Percentiles rank a stretch among this genome's conserved stretches.
These are phyloP conservation scores for Drosophila emarginata DNA, from an alignment of 2,888 invertebrate genomes.

Conservation along the genomic window DNA sequence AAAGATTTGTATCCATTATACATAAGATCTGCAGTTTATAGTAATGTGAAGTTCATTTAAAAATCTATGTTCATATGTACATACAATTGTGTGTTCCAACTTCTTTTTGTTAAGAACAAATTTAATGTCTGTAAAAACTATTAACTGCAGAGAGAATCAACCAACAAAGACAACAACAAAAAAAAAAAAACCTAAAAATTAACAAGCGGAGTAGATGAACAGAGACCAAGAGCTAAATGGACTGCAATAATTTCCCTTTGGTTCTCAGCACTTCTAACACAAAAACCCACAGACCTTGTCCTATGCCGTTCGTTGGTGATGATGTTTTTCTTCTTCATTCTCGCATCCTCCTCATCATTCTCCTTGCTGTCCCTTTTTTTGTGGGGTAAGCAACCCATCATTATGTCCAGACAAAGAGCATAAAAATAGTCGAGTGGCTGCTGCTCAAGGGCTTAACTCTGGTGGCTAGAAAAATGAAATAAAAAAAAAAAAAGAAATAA, in stretches of 20 bases:
- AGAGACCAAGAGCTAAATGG: constrained; percentile 8
- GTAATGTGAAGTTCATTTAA: not conserved
- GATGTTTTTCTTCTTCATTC: not conserved
- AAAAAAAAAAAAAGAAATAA: constrained; percentile 17
- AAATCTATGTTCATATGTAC: not conserved
- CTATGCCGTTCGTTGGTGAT: constrained; percentile 5
- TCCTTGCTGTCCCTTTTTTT: constrained; percentile 1
- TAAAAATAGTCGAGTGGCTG: constrained; percentile 7
- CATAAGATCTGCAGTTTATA: not conserved
- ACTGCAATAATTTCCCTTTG: constrained; percentile 17
- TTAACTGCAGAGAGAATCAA: not conserved
- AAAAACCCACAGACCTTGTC: constrained; percentile 32
- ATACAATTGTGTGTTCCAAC: not conserved
- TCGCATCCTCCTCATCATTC: not conserved
- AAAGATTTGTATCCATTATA: not conserved
- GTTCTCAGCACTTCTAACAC: constrained; percentile 21
- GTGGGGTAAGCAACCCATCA: constrained; percentile 27
- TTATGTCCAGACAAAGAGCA: constrained; percentile 18
- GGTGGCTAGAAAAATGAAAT: constrained; percentile 19
- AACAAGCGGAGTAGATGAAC: not conserved
- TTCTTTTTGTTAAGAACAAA: not conserved
- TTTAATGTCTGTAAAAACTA: constrained; percentile 5
- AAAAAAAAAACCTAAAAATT: not conserved
- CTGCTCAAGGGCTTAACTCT: not conserved
- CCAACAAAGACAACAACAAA: not conserved